These are phyloP conservation scores for Saturnia japonica DNA, from an alignment of 2,888 invertebrate species.

Conservation along the genomic window DNA sequence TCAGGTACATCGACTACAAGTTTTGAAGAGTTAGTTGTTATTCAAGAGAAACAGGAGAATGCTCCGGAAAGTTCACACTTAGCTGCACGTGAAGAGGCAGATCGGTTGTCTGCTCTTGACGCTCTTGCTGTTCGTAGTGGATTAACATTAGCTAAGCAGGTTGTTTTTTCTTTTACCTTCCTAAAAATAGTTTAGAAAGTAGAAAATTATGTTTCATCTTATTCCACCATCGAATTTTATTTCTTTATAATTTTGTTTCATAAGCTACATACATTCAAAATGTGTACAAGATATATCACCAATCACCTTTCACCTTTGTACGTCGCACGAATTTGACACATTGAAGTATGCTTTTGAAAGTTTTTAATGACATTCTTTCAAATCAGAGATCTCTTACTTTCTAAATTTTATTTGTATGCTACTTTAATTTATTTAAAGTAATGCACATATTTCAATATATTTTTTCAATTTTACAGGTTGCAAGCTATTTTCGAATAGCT, in stretches of 20 bases:
- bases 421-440: not conserved
- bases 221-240: too few species aligned
- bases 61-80: slow-evolving; percentile 57
- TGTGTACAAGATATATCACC: too few species aligned
- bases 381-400: not conserved
- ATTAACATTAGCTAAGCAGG: slow-evolving; percentile 67
- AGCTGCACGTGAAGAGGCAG: slow-evolving; percentile 72
- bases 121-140: slow-evolving; percentile 68
- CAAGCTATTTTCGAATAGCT: slow-evolving; percentile 72
- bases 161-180: slow-evolving; percentile 24
- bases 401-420: not conserved
- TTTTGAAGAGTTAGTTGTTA: slow-evolving; percentile 75
- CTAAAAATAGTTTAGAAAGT: too few species aligned
- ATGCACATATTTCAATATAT: not conserved
- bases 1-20: slow-evolving; percentile 73
- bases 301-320: too few species aligned
- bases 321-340: too few species aligned
- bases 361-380: not conserved
- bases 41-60: slow-evolving; percentile 69
- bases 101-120: slow-evolving; percentile 68
- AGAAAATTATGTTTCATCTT: too few species aligned
- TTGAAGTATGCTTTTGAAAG: too few species aligned
- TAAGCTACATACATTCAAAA: too few species aligned
- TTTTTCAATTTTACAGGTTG: slow-evolving; percentile 45
- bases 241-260: too few species aligned